Percentiles rank a stretch among this genome's conserved stretches.
phyloP scores from a whole-genome alignment of 2,797 vertebrate genomes.

The Sphaeramia orbicularis region DNA sequence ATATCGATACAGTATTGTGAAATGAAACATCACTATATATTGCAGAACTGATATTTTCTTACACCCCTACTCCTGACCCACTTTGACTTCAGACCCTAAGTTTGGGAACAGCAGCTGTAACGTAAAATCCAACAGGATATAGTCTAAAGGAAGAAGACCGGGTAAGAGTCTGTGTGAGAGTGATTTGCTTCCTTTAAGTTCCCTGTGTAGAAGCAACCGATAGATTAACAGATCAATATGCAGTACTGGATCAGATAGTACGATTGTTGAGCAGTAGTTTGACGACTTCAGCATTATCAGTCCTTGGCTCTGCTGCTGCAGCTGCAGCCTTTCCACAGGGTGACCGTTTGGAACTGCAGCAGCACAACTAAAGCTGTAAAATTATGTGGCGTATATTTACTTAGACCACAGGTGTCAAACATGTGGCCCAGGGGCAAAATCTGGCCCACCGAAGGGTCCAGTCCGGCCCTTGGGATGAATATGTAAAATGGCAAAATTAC shows the following conservation, averaged over 20 bases:
- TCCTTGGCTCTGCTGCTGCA: constrained; percentile 20
- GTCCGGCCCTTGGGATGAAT: too few species aligned
- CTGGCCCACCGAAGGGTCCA: too few species aligned
- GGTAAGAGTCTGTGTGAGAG: constrained; percentile 49
- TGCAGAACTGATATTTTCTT: too few species aligned
- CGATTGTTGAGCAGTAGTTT: constrained; percentile 76
- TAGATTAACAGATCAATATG: constrained; percentile 35
- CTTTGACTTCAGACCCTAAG: too few species aligned
- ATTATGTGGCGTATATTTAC: constrained; percentile 65
- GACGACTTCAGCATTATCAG: constrained; percentile 55
- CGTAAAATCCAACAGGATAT: constrained; percentile 10
- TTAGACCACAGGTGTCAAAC: too few species aligned
- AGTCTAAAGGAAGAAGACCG: constrained; percentile 51
- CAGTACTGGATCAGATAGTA: constrained; percentile 51
- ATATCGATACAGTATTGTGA: too few species aligned
- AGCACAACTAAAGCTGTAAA: constrained; percentile 62
- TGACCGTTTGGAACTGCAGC: constrained; percentile 68
- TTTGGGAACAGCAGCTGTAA: too few species aligned
- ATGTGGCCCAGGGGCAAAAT: too few species aligned
- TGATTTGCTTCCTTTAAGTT: constrained; percentile 54
- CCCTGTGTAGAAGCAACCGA: constrained; percentile 28
- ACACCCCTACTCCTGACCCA: too few species aligned
- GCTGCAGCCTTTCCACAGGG: constrained; percentile 63
- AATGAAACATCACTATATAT: too few species aligned
- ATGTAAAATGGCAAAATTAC: too few species aligned